Evolutionary conservation across 2,797 vertebrate species (phyloP).

Genomic region (Florisuga fusca): DNA sequence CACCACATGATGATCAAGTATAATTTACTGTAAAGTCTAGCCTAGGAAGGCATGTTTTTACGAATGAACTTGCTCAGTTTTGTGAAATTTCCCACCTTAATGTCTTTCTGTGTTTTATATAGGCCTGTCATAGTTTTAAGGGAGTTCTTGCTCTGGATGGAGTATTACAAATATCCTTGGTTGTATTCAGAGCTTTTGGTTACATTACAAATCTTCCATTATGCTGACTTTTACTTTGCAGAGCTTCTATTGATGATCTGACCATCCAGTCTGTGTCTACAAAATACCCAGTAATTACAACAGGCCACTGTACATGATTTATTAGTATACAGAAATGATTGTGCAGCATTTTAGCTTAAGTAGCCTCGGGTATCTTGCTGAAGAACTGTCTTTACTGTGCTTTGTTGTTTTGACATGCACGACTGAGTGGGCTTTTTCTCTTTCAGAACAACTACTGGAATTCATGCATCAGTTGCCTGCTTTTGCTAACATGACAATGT

Average conservation of each 20-base stretch:
- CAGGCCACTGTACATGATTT: constrained; percentile 39
- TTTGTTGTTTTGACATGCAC: constrained; percentile 38
- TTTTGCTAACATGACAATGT: constrained; percentile 99
- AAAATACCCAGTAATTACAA: constrained; percentile 55
- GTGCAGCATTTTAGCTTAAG: constrained; percentile 54
- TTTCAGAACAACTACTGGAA: constrained; percentile 97
- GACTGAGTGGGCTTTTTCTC: constrained; percentile 54
- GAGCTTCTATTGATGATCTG: constrained; percentile 6
- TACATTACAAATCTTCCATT: constrained; percentile 44
- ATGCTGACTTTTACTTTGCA: constrained; percentile 39
- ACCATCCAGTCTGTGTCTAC: constrained; percentile 16
- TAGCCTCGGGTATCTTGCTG: constrained; percentile 27
- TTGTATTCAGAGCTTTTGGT: not conserved
- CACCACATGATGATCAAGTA: not conserved
- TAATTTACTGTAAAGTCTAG: not conserved
- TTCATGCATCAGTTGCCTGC: constrained; percentile 99
- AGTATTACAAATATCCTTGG: not conserved
- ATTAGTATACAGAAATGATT: constrained; percentile 52
- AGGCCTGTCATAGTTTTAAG: not conserved
- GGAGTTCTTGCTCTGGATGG: not conserved
- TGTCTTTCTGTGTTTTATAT: not conserved
- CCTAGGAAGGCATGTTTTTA: not conserved
- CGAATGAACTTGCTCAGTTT: not conserved
- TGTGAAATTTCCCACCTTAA: not conserved
- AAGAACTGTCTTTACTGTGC: constrained; percentile 42